These are phyloP conservation scores for Dione juno DNA, from an alignment of 2,888 invertebrate genomes.

Conservation along the genomic window DNA sequence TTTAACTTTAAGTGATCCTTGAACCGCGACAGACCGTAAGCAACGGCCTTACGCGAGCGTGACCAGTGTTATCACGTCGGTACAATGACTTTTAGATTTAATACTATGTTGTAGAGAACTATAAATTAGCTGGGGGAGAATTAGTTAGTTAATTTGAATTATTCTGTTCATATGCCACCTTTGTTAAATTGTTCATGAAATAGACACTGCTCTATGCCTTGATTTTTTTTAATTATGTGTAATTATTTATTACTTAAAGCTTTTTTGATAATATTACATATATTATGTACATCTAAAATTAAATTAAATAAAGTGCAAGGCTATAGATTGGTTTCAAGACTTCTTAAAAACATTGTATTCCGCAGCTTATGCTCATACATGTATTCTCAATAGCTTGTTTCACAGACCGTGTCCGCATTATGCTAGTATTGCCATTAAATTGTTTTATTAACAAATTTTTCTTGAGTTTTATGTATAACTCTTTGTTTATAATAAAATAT, in stretches of 20 bases:
- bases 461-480: neutral
- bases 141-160: neutral
- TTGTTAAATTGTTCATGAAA: too few relatives aligned
- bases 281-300: too few relatives aligned
- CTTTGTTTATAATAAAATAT: neutral
- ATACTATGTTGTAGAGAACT: constrained; percentile 11
- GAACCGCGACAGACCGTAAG: constrained; percentile 33
- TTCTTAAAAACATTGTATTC: too few relatives aligned
- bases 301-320: neutral
- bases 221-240: neutral
- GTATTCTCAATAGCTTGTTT: neutral
- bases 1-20: constrained; percentile 24
- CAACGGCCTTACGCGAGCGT: constrained; percentile 47
- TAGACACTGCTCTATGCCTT: too few relatives aligned
- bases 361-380: neutral
- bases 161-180: neutral
- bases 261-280: too few relatives aligned
- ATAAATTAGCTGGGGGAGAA: constrained; percentile 7
- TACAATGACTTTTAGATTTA: constrained; percentile 37
- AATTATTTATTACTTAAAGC: too few relatives aligned
- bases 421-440: neutral
- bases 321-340: neutral
- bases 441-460: neutral
- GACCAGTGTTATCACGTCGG: constrained; percentile 43
- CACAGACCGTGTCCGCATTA: neutral